Evolutionary conservation across 2,797 vertebrate species (phyloP).

Genomic region (Muscicapa striata): DNA sequence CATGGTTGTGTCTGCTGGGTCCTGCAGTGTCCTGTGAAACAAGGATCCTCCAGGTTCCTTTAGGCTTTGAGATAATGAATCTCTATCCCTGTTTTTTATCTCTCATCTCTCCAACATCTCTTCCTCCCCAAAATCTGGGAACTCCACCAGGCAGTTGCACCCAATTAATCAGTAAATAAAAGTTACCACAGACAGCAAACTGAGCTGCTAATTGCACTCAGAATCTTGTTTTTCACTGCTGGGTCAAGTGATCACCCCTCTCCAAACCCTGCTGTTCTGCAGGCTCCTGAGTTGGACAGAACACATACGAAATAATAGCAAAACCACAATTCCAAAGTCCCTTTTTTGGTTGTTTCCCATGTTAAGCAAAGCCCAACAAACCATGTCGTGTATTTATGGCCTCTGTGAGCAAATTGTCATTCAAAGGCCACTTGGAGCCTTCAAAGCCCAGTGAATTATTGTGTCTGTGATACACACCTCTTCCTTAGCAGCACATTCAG

Average conservation of each 20-base stretch:
- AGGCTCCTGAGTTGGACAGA: not conserved
- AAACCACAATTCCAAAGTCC: not conserved
- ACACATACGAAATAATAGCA: not conserved
- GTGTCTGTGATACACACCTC: constrained; percentile 57
- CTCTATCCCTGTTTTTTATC: not conserved
- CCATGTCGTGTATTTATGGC: constrained; percentile 1
- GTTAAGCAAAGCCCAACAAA: not conserved
- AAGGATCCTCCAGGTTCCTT: not conserved
- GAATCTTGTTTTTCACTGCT: not conserved
- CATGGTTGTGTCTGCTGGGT: rapidly evolving
- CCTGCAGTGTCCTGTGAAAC: not conserved
- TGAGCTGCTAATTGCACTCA: not conserved
- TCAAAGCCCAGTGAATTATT: constrained; percentile 39
- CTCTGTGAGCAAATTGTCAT: constrained; percentile 36
- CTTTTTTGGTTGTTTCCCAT: constrained; percentile 57
- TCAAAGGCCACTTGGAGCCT: constrained; percentile 61
- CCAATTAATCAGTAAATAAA: not conserved
- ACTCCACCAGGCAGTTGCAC: not conserved
- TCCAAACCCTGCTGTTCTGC: not conserved
- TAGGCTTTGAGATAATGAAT: not conserved
- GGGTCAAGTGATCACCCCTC: not conserved
- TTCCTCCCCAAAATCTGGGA: not conserved
- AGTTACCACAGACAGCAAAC: not conserved
- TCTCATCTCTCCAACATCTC: not conserved
- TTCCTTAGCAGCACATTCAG: constrained; percentile 71